Conservation (phyloP, 2,797 vertebrate species). For the Limnodromus scolopaceus region DNA sequence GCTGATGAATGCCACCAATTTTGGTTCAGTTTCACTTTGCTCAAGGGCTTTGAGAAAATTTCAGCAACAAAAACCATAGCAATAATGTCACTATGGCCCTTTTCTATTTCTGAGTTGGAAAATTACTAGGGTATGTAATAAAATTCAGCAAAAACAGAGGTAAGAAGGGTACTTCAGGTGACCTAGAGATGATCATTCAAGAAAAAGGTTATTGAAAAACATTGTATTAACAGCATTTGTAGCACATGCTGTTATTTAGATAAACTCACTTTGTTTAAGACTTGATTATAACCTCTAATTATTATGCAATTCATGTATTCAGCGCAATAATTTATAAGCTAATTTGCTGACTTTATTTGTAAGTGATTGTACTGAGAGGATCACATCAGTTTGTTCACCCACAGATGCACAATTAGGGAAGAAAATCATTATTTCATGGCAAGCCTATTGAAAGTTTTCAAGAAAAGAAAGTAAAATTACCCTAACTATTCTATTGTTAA, state of each 20-base stretch:
- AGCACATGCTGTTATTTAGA: neutral
- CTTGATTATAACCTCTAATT: neutral
- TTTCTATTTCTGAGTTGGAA: neutral
- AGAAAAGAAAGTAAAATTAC: neutral
- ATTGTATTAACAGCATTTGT: neutral
- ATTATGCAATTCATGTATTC: neutral
- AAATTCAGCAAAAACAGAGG: conserved; percentile 2
- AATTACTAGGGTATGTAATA: neutral
- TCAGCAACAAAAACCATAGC: neutral
- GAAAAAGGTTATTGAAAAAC: neutral
- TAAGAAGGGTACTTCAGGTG: neutral
- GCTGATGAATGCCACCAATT: conserved; percentile 36
- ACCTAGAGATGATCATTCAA: neutral
- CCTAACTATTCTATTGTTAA: neutral
- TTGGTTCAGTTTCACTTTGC: conserved; percentile 12
- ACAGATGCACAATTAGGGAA: neutral
- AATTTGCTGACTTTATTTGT: neutral
- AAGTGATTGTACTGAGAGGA: neutral
- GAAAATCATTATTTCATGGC: neutral
- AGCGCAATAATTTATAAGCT: neutral
- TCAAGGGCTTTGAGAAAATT: conserved; percentile 30
- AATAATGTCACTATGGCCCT: neutral
- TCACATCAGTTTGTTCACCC: neutral
- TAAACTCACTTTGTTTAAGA: conserved; percentile 9
- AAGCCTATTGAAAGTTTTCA: neutral